These are phyloP conservation scores for Propithecus perrieri DNA, from an alignment of 2,797 vertebrate species.

Conservation along the genomic window DNA sequence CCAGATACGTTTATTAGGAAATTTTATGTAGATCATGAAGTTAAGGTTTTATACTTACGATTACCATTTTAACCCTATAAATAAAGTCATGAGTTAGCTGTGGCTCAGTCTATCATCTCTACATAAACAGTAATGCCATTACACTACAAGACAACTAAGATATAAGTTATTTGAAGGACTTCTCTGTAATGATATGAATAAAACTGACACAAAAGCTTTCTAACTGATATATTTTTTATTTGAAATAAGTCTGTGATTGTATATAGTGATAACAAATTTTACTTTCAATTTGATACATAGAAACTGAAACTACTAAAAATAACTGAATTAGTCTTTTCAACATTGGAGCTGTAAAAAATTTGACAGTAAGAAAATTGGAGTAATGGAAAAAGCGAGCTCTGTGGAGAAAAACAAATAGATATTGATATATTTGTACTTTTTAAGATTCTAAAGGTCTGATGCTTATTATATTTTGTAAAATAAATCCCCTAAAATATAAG, in stretches of 20 bases:
- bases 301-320: not conserved
- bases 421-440: not conserved
- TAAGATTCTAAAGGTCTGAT: not conserved
- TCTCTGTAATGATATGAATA: not conserved
- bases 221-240: not conserved
- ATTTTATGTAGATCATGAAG: slow-evolving; percentile 10
- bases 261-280: not conserved
- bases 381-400: not conserved
- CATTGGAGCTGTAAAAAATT: not conserved
- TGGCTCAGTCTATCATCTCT: slow-evolving; percentile 10
- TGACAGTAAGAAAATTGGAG: not conserved
- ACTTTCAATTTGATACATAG: not conserved
- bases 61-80: not conserved
- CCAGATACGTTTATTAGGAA: slow-evolving; percentile 47
- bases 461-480: slow-evolving; percentile 34
- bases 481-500: not conserved
- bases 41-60: not conserved
- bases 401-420: not conserved
- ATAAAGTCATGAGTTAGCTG: slow-evolving; percentile 3
- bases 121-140: not conserved
- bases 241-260: not conserved
- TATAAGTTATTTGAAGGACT: not conserved
- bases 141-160: not conserved
- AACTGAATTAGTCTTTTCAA: slow-evolving; percentile 24
- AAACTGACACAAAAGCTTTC: not conserved